Evolutionary conservation across 2,113 vertebrate genomes (phyloP).

Genomic region (Podarcis muralis): DNA sequence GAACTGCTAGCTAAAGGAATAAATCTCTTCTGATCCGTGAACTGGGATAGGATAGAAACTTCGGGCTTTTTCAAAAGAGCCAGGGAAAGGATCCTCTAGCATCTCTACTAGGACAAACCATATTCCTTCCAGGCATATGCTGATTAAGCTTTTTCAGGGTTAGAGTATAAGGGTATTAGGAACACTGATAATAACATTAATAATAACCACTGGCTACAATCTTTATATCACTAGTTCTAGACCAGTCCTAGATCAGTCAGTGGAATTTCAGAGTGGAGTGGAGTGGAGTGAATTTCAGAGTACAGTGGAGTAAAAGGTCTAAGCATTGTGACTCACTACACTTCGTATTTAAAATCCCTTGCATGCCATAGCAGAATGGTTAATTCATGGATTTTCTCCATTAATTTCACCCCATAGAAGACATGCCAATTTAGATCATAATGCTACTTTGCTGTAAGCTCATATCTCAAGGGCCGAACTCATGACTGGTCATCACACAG

Average conservation of each 20-base stretch:
- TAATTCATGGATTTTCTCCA: not conserved
- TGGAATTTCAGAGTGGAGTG: not conserved
- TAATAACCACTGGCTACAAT: not conserved
- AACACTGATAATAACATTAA: not conserved
- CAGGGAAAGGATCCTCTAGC: not conserved
- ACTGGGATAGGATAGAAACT: conserved; percentile 1
- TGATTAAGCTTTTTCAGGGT: not conserved
- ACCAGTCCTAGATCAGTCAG: not conserved
- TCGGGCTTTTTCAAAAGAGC: not conserved
- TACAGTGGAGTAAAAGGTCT: not conserved
- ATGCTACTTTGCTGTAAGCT: not conserved
- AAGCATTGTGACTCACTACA: not conserved
- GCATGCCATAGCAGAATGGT: not conserved
- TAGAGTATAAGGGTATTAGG: not conserved
- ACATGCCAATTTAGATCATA: not conserved
- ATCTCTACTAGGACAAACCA: not conserved
- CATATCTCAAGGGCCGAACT: not conserved
- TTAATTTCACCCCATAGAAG: not conserved
- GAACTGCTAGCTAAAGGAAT: not conserved
- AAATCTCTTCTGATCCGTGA: conserved; percentile 20
- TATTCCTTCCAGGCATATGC: not conserved
- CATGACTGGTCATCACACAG: not conserved
- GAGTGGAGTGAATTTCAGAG: no score
- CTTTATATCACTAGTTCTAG: not conserved
- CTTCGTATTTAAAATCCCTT: not conserved